Base-by-base conservation (phyloP, 1,140 invertebrate genomes). In the Pogonomyrmex barbatus region DNA sequence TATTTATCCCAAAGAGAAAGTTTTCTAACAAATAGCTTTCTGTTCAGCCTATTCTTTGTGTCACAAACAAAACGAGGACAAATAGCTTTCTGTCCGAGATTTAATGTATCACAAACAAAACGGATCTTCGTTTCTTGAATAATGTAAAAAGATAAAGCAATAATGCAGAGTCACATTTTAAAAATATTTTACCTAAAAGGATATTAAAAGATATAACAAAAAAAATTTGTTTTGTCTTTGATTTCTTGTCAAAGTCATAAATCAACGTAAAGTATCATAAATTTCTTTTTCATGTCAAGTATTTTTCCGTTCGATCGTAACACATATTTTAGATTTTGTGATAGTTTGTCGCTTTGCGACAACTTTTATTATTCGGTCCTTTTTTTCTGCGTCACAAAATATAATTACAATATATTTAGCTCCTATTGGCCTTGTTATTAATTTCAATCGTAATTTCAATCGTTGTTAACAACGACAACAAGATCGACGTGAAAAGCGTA, bases 341-440 rank as follows among this genome's bases (percentile, higher is more conserved):
- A 0, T 33, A n/a, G 0, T 52, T 52, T 52, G n/a, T n/a, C n/a
- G 24, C 24, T 36, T 17, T 4, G 8, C 4, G 8, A 70, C 68
- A 33, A 12, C 6, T 70, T 56, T 56, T 70, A 67, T 33, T 36
- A 33, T 52, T 0, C 24, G 24, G 24, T 24, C 30, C 36, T 0
- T 75, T 9, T 2, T 12, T 14, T n/a, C 10, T 56, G 10, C 17
- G 33, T 2, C 4, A 6, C 5, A 4, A 5, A 17, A 58, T 62
- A 14, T 75, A 33, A 78, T 47, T 78, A 24, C 1, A 50, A 39
- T 78, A 50, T 47, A 47, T n/a, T 78, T 47, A n/a, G 42, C 9
- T 50, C n/a, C 10, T 12, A 50, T 14, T 14, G 14, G 14, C 1
- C 6, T 79, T 56, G 63, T 52, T 54, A n/a, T 67, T 39, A 54